These are phyloP conservation scores for Euzophera pinguis DNA, from an alignment of 2,888 invertebrate species.

Conservation along the genomic window DNA sequence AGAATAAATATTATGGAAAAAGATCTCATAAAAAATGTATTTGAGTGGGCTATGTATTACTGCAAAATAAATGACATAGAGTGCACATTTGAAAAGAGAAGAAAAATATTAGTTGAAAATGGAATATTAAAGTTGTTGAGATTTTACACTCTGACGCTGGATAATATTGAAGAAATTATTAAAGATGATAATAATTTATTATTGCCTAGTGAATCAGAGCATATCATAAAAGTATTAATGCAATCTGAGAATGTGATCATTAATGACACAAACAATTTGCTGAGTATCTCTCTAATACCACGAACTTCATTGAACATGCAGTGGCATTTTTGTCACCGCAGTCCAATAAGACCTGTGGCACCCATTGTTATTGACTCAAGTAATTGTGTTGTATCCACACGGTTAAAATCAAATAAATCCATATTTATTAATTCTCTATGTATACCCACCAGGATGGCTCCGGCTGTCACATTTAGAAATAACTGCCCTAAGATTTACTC, in stretches of 20 bases:
- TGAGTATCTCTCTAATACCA: conserved; percentile 31
- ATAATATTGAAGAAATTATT: conserved; percentile 61
- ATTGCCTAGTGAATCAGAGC: conserved; percentile 43
- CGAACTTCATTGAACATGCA: conserved; percentile 53
- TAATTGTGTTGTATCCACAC: conserved; percentile 49
- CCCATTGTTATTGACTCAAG: conserved; percentile 60
- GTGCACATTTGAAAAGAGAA: conserved; percentile 60
- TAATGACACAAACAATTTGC: conserved; percentile 24
- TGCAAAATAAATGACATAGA: conserved; percentile 64
- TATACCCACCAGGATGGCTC: conserved; percentile 66
- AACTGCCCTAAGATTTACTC: conserved; percentile 52
- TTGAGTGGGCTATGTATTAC: conserved; percentile 77
- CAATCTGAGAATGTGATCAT: conserved; percentile 25
- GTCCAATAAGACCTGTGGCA: conserved; percentile 56
- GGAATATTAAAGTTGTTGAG: conserved; percentile 68
- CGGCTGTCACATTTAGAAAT: conserved; percentile 54
- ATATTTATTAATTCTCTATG: conserved; percentile 66
- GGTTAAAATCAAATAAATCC: conserved; percentile 64
- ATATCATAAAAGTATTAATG: conserved; percentile 35
- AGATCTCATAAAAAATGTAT: conserved; percentile 72
- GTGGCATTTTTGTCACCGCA: conserved; percentile 63
- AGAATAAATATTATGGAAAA: conserved; percentile 74
- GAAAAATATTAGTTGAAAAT: conserved; percentile 56
- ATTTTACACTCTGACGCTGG: conserved; percentile 52
- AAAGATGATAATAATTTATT: conserved; percentile 53